Conservation (phyloP, 2,888 invertebrate species). For the Eudasyphora cyanicolor region DNA sequence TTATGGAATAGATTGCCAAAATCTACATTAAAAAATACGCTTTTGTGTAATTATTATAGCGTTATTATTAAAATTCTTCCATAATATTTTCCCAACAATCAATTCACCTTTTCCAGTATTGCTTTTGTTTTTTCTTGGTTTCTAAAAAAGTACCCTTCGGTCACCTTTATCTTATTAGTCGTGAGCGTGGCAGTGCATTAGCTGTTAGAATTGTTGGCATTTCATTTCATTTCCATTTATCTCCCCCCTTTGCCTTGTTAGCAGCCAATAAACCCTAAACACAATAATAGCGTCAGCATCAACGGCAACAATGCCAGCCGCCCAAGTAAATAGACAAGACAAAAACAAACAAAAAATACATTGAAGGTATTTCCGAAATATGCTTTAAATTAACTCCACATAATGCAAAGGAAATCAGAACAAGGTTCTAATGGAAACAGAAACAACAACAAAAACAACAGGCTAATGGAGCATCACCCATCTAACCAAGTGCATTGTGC, state of each 20-base stretch:
- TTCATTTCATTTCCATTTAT: neutral
- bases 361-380: constrained; percentile 21
- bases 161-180: neutral
- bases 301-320: neutral
- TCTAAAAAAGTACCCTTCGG: neutral
- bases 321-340: neutral
- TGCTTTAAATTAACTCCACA: constrained; percentile 52
- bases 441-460: neutral
- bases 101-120: too few relatives aligned
- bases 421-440: neutral
- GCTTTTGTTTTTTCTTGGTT: too few relatives aligned
- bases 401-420: neutral
- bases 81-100: too few relatives aligned
- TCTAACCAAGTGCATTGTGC: neutral
- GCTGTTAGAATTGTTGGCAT: neutral
- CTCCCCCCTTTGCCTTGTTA: neutral
- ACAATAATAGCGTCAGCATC: neutral
- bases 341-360: neutral
- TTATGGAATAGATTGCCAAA: too few relatives aligned
- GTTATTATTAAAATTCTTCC: too few relatives aligned
- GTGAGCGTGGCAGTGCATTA: neutral
- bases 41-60: too few relatives aligned
- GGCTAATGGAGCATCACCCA: neutral
- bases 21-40: too few relatives aligned
- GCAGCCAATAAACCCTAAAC: neutral